Percentiles rank a stretch among this genome's conserved stretches.
Conservation (phyloP, 2,888 invertebrate genomes). For the Dynastes tityus region DNA sequence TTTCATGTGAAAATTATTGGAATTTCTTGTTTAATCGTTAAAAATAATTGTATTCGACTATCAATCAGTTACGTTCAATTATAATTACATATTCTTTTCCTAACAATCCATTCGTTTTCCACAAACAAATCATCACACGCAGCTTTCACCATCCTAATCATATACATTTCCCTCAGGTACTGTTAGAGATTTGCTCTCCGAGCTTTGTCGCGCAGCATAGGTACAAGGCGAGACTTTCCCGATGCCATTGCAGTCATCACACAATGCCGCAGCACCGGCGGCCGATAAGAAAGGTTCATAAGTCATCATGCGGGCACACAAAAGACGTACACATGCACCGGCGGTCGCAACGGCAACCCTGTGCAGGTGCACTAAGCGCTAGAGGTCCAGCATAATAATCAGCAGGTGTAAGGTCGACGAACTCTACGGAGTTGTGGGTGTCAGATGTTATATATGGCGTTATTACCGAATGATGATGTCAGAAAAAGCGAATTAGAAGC, state of each 20-base stretch:
- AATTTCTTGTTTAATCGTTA: too few relatives aligned
- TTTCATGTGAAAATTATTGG: too few relatives aligned
- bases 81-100: too few relatives aligned
- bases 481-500: neutral
- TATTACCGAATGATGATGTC: neutral
- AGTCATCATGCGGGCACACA: conserved; percentile 53
- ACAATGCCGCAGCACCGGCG: neutral
- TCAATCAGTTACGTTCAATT: too few relatives aligned
- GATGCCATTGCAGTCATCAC: neutral
- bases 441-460: neutral
- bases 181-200: neutral
- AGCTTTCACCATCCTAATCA: too few relatives aligned
- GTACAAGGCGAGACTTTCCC: neutral
- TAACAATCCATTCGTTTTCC: too few relatives aligned
- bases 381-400: conserved; percentile 60
- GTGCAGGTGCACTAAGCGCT: conserved; percentile 58
- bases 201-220: neutral
- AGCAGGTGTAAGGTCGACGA: conserved; percentile 62
- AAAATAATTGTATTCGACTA: too few relatives aligned
- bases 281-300: conserved; percentile 54
- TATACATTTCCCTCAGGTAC: too few relatives aligned
- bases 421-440: conserved; percentile 40
- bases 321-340: conserved; percentile 53
- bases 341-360: conserved; percentile 27
- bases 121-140: too few relatives aligned